Conservation (phyloP, 2,113 vertebrate genomes). For the Parus major region DNA sequence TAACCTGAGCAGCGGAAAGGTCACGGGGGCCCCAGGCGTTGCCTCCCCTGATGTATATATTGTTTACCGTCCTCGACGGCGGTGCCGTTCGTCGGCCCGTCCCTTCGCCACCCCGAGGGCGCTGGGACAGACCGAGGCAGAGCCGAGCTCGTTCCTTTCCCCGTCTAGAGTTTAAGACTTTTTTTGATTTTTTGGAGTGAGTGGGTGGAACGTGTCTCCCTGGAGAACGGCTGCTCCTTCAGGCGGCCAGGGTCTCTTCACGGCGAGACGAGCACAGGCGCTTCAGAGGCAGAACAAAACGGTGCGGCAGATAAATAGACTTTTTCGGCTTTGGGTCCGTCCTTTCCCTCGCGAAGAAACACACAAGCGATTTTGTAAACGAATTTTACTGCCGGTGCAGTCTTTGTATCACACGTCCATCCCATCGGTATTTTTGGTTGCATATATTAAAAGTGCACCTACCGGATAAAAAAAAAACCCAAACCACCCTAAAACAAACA, state of each 20-base stretch:
- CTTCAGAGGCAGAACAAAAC: background rate
- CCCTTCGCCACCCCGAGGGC: background rate
- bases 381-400: background rate
- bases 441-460: background rate
- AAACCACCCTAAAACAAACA: background rate
- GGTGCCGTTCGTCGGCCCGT: background rate
- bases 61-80: background rate
- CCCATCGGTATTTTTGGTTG: background rate
- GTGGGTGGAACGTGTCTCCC: background rate
- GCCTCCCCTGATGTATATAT: background rate
- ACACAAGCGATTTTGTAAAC: background rate
- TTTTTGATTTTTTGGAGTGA: background rate
- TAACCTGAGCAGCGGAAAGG: constrained; percentile 31
- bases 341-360: background rate
- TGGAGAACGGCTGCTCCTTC: background rate
- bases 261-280: accelerated
- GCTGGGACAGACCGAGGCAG: background rate
- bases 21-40: background rate
- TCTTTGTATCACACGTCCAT: background rate
- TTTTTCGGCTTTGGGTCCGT: background rate
- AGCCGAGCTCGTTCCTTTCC: background rate
- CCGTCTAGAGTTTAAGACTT: background rate
- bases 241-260: accelerated
- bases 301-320: accelerated
- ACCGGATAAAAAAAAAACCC: accelerated